Evolutionary conservation across 2,113 vertebrate species (phyloP).

Genomic region (Uria aalge): DNA sequence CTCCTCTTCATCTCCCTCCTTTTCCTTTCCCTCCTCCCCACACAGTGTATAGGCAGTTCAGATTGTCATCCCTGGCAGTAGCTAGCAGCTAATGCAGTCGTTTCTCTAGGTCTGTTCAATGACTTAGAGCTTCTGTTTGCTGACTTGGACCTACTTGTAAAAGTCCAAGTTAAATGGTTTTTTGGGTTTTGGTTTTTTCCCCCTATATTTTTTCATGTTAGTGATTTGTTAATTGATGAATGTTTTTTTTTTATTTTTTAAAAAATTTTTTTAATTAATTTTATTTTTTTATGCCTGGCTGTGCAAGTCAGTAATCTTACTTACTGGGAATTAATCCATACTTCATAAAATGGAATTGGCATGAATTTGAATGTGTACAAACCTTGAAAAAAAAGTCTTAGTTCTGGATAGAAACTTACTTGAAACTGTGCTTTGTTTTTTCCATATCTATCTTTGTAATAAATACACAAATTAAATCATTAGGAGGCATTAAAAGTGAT

Average conservation of each 20-base stretch:
- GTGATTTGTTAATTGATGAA: not conserved
- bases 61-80: not conserved
- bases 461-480: not conserved
- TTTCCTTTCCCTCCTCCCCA: not conserved
- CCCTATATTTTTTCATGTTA: not conserved
- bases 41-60: not conserved
- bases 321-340: not conserved
- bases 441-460: not conserved
- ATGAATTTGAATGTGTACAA: not conserved
- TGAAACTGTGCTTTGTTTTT: not conserved
- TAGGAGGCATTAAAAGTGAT: constrained; percentile 81
- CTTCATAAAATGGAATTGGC: not conserved
- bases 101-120: not conserved
- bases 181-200: not conserved
- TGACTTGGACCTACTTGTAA: not conserved
- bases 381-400: not conserved
- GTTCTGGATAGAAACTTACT: not conserved
- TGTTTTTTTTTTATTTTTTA: not conserved
- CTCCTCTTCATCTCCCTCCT: not conserved
- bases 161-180: not conserved
- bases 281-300: not conserved
- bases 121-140: not conserved
- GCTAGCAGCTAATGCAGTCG: not conserved
- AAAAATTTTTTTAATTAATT: not conserved
- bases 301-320: not conserved